Percentiles rank a stretch among this genome's conserved stretches.
Evolutionary conservation across 2,888 invertebrate species (phyloP).

Genomic region (Acleris holmiana): DNA sequence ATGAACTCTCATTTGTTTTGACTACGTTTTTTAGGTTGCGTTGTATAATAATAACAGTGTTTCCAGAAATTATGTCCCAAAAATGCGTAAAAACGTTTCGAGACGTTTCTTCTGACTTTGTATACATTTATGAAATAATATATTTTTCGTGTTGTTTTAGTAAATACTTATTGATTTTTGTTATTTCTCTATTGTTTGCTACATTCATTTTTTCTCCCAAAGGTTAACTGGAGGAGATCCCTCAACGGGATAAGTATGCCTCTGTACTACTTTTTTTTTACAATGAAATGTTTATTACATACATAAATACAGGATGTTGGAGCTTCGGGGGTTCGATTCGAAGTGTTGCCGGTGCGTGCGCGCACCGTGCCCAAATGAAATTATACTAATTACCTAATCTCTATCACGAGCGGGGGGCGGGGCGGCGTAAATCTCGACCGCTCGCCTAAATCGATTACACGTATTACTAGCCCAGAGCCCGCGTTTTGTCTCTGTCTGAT

Average conservation of each 20-base stretch:
- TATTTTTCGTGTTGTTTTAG: no score
- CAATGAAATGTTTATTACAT: no score
- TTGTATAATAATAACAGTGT: conserved; percentile 9
- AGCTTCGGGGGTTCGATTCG: conserved; percentile 49
- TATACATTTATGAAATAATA: no score
- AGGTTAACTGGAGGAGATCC: no score
- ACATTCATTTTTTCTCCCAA: no score
- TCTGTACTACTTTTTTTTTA: no score
- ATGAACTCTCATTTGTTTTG: conserved; percentile 31
- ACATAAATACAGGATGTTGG: not conserved
- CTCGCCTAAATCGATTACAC: conserved; percentile 78
- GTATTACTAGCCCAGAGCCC: conserved; percentile 72
- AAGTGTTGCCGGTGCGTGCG: conserved; percentile 48
- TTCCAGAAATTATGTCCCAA: conserved; percentile 5
- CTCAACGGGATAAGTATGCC: no score
- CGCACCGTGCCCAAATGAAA: conserved; percentile 69
- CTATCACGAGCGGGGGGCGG: conserved; percentile 70
- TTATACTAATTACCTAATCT: conserved; percentile 79
- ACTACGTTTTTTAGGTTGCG: conserved; percentile 31
- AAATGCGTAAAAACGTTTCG: not conserved
- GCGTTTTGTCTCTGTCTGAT: conserved; percentile 78
- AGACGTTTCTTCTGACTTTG: no score
- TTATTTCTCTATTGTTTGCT: no score
- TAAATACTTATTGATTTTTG: no score
- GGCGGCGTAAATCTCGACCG: conserved; percentile 70